Percentiles rank a stretch among this genome's conserved stretches.
phyloP scores from a whole-genome alignment of 1,140 invertebrate genomes.

The Piezodorus guildinii region DNA sequence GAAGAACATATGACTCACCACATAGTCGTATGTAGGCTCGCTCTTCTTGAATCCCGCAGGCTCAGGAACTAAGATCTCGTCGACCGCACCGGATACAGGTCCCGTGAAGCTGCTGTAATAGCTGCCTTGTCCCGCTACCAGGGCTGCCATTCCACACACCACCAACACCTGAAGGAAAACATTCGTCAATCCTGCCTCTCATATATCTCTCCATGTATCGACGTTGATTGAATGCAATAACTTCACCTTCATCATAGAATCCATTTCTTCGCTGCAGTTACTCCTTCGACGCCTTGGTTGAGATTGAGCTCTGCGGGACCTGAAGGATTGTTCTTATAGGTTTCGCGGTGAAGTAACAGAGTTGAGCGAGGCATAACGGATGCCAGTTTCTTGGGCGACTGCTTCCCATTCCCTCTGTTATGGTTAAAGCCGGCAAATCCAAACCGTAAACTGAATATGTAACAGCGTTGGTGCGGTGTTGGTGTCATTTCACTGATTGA shows the following conservation, averaged over 20 bases:
- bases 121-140: background rate
- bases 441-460: constrained; percentile 5
- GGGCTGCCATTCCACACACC: background rate
- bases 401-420: background rate
- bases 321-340: constrained; percentile 7
- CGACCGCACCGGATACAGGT: constrained; percentile 28
- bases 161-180: background rate
- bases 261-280: background rate
- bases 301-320: background rate
- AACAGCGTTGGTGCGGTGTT: background rate
- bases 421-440: constrained; percentile 1
- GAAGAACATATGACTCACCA: constrained; percentile 22
- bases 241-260: no score
- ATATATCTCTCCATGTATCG: no score
- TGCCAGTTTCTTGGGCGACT: constrained; percentile 10
- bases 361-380: constrained; percentile 2
- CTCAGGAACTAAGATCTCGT: constrained; percentile 24
- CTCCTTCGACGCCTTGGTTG: background rate
- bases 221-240: no score
- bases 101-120: constrained; percentile 28
- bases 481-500: background rate
- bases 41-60: background rate
- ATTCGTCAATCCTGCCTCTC: no score
- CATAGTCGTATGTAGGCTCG: constrained; percentile 25
- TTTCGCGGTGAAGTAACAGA: constrained; percentile 11